Percentiles rank a stretch among this genome's conserved stretches.
These are phyloP conservation scores for Corythornis vintsioides DNA, from an alignment of 2,113 vertebrate species.

Conservation along the genomic window DNA sequence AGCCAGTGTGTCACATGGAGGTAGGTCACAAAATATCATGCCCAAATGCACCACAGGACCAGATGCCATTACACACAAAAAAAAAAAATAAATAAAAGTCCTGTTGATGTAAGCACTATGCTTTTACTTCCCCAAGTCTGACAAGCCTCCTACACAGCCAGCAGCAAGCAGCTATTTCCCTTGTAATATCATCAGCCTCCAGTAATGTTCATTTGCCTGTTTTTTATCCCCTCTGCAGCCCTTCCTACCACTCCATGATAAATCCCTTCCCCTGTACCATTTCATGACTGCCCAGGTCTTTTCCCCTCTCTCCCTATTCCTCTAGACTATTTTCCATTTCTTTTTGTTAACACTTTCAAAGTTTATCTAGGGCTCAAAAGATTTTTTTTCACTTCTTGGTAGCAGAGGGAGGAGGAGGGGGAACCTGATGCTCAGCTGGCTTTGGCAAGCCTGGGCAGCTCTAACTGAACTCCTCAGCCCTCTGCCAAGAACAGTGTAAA, in stretches of 20 bases:
- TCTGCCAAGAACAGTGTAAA: constrained; percentile 54
- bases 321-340: background rate
- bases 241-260: background rate
- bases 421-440: constrained; percentile 29
- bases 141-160: constrained; percentile 65
- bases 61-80: constrained; percentile 7
- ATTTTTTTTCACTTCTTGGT: background rate
- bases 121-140: constrained; percentile 59
- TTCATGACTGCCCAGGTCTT: background rate
- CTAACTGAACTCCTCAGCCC: constrained; percentile 34
- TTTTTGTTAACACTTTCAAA: background rate
- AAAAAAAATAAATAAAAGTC: background rate
- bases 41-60: constrained; percentile 40
- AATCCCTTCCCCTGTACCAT: background rate
- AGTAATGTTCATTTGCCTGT: constrained; percentile 50
- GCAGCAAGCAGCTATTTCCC: constrained; percentile 53
- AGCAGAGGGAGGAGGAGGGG: background rate
- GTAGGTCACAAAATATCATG: constrained; percentile 51
- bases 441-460: constrained; percentile 52
- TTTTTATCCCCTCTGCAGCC: constrained; percentile 37
- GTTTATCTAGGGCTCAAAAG: background rate
- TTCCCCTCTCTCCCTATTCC: background rate
- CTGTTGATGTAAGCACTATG: constrained; percentile 47
- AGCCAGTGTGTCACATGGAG: constrained; percentile 38
- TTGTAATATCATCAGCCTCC: constrained; percentile 51